A percentile compares a stretch with the other conserved stretches of the same genome.
Conservation (phyloP, 2,113 vertebrate genomes). For the Rhynchomys soricoides region DNA sequence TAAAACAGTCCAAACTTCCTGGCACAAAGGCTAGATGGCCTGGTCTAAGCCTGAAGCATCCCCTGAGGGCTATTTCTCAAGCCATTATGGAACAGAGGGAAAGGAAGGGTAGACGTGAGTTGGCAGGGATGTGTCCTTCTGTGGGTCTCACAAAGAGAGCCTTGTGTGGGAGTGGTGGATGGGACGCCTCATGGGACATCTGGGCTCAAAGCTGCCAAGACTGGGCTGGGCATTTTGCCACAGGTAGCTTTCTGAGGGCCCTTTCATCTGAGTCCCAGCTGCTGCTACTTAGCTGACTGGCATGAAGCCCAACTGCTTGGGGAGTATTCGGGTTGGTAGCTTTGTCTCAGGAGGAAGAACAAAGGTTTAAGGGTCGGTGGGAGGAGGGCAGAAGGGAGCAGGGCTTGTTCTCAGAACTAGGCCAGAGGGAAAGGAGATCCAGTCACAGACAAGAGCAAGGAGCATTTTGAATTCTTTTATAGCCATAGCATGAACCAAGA, state of each 20-base stretch:
- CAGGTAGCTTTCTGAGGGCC: conserved; percentile 47
- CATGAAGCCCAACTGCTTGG: conserved; percentile 51
- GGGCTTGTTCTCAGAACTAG: conserved; percentile 41
- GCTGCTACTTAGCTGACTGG: conserved; percentile 75
- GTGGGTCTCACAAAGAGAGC: conserved; percentile 54
- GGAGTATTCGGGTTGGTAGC: conserved; percentile 49
- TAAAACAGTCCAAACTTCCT: conserved; percentile 24
- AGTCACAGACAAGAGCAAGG: background rate
- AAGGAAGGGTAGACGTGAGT: conserved; percentile 10
- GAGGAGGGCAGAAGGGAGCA: conserved; percentile 44
- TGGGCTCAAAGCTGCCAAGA: conserved; percentile 56
- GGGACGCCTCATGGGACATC: conserved; percentile 56
- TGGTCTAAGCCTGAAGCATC: background rate
- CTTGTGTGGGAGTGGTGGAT: conserved; percentile 52
- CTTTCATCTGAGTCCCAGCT: conserved; percentile 78
- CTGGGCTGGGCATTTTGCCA: conserved; percentile 70
- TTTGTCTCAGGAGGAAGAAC: conserved; percentile 61
- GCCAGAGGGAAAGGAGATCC: conserved; percentile 67
- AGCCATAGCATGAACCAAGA: conserved; percentile 36
- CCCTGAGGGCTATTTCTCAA: conserved; percentile 41
- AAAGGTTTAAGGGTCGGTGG: background rate
- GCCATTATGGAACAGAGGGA: background rate
- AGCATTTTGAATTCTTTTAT: conserved; percentile 38
- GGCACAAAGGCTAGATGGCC: background rate
- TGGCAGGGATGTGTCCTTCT: conserved; percentile 22